Evolutionary conservation across 2,888 invertebrate species (phyloP), one percentile per base, ranked within the genome.

Genomic region (Epinotia ramella): DNA sequence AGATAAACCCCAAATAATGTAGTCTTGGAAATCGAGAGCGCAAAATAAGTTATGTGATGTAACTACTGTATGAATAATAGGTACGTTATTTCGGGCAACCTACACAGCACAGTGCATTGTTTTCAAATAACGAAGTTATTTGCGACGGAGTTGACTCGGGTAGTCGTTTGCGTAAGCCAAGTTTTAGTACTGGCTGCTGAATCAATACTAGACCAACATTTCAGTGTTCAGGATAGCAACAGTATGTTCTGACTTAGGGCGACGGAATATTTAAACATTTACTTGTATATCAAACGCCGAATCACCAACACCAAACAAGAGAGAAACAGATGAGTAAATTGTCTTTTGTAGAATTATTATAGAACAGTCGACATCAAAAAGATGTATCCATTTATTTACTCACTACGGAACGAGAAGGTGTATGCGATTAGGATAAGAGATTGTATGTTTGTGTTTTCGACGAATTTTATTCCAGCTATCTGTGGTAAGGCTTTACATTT

Each of bases 121-220:
- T 80, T 79, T 78, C 77, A 80, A 80, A 79, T 79, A 80, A 74
- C 73, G 68, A 77, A 78, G 78, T 78, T 78, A 75, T 79, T 74
- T 79, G 79, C 75, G 74, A 77, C 78, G 67, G 68, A 67, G 72
- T 40, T 66, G 70, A 53, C 70, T 66, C 73, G 62, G 60, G 49
- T 28, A 53, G 74, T 76, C 73, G 77, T 78, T 79, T 78, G 73
- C 78, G 80, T 78, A 77, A 78, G 72, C 76, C 62, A 71, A 76
- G 72, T 76, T 76, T 72, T 63, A 56, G 56, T 57, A 66, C 53
- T 49, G 62, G 44, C 56, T 57, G 60, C 53, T 59, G 66, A 72
- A 66, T 72, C 71, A 67, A 76, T 66, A 67, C 66, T 62, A 66
- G 62, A 72, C 72, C 67, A 67, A 67, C 62, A 46, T 66, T 71